Base-by-base conservation (phyloP, 2,797 vertebrate genomes). In the Poecilia picta region DNA sequence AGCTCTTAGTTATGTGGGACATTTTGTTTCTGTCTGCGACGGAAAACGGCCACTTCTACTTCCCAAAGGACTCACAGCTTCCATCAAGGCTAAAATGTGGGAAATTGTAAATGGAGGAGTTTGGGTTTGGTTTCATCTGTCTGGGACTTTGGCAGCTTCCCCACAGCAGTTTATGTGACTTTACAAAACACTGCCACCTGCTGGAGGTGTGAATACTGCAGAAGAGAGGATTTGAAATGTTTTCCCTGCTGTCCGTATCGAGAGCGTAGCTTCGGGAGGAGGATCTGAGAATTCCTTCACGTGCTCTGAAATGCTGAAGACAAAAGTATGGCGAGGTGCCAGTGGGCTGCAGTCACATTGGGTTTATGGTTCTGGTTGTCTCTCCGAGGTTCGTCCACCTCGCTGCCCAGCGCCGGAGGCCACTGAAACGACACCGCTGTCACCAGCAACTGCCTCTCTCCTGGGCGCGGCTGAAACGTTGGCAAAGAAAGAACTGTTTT, bases 221-320 rank as follows among this genome's bases (percentile, higher is more conserved):
- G 49, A 62, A 39, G 80, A 77, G 23, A 39, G 39, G 49, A 23
- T 51, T 55, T 46, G 1, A 72, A 62, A 70, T 10, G 23, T 15
- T 85, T 78, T 66, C 83, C 13, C 72, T 64, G 73, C 46, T 16
- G 57, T 76, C 64, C 2, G 49, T n/a, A 31, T 72, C 3, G 72
- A 12, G 31, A 31, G n/a, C n/a, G 39, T 57, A 74, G 75, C 77
- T 72, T 75, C 76, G 79, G 72, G 82, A 83, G 41, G 85, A 64
- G 79, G 41, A 78, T 36, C n/a, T 41, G 79, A 86, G 84, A 85
- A 86, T 91, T 95, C 94, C 95, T 96, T 95, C 95, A 95, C 90
- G 43, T 66, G 59, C 15, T 76, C 74, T 64, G 73, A 62, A 41
- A 33, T 23, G n/a, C 10, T 73, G 46, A 3, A 5, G 53, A 72